Percentiles rank a stretch among this genome's conserved stretches.
Conservation (phyloP, 2,113 vertebrate species). For the Sinocyclocheilus rhinocerous region DNA sequence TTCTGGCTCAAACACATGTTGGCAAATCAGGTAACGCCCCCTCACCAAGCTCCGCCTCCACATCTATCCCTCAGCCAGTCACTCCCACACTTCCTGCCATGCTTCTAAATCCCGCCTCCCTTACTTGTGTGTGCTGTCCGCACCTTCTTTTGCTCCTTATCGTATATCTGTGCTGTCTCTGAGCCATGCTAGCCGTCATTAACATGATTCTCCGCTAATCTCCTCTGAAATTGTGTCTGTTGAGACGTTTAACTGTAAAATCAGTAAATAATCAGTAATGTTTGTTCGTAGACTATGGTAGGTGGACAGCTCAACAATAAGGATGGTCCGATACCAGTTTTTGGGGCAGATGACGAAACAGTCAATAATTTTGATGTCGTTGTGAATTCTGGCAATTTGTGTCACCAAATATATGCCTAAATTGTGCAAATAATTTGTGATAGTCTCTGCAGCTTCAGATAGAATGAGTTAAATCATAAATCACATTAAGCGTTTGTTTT, state of each 20-base stretch:
- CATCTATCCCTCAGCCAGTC: background rate
- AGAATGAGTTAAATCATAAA: background rate
- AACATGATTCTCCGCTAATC: background rate
- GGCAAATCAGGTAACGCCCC: constrained; percentile 70
- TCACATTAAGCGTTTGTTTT: background rate
- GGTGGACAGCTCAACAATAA: background rate
- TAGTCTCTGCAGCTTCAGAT: too few relatives aligned
- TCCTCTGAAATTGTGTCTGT: background rate
- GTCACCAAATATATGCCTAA: background rate
- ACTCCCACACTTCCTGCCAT: constrained; percentile 9
- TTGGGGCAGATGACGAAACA: background rate
- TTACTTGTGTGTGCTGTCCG: background rate
- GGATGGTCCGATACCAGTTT: background rate
- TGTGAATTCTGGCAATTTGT: background rate
- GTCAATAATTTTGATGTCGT: background rate
- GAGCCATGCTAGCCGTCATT: background rate
- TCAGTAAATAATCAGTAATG: background rate
- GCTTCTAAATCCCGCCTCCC: background rate
- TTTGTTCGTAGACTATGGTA: background rate
- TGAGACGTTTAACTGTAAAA: too few relatives aligned
- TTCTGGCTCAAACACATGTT: constrained; percentile 92
- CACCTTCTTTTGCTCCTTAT: background rate
- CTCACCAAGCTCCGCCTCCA: background rate
- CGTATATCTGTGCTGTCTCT: constrained; percentile 18
- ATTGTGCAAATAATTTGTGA: too few relatives aligned